phyloP scores from a whole-genome alignment of 2,797 vertebrate species.

The Tenualosa thibaudeaui region DNA sequence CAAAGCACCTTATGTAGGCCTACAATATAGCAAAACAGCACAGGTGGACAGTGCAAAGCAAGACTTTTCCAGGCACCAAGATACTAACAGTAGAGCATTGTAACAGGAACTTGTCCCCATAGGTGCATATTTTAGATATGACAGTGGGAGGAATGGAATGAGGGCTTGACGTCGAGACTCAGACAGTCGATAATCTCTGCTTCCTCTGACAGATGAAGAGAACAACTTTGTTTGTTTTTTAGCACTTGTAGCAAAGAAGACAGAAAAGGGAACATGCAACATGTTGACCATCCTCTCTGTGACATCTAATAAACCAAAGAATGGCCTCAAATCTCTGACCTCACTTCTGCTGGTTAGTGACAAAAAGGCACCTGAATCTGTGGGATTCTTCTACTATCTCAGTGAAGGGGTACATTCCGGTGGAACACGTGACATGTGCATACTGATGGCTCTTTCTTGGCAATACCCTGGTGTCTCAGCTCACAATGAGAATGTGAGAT shows the following conservation, averaged over 20 bases:
- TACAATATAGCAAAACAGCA: neutral
- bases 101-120: neutral
- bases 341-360: too few species aligned
- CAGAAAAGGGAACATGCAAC: neutral
- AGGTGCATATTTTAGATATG: neutral
- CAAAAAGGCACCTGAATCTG: too few species aligned
- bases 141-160: neutral
- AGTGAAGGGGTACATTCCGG: too few species aligned
- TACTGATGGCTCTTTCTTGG: neutral
- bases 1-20: too few species aligned
- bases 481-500: neutral
- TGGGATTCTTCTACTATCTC: too few species aligned
- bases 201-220: neutral
- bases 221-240: neutral
- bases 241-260: neutral
- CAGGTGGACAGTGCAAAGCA: neutral
- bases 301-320: neutral
- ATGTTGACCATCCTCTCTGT: neutral
- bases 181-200: slow-evolving; percentile 3
- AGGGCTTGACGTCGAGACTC: neutral
- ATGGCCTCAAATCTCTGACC: too few species aligned
- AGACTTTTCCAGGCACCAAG: neutral
- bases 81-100: neutral
- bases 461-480: neutral
- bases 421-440: neutral